A percentile compares a stretch with the other conserved stretches of the same genome.
Conservation (phyloP, 1,140 invertebrate genomes). For the Brachionus koreanus region DNA sequence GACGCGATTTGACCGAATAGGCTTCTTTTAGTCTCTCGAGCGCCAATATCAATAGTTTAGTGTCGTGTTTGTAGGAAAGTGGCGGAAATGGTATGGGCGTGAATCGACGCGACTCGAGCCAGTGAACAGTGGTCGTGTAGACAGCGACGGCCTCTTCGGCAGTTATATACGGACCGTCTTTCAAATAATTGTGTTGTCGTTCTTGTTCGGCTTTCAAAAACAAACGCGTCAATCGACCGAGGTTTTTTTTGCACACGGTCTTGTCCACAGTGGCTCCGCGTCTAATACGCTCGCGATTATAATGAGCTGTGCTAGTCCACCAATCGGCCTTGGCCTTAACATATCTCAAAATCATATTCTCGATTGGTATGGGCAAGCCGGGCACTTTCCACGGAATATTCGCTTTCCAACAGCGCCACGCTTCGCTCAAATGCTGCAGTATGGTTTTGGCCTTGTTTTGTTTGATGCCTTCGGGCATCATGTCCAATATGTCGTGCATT, state of each 20-base stretch:
- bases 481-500: conserved; percentile 99
- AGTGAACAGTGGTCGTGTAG: conserved; percentile 98
- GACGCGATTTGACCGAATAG: conserved; percentile 93
- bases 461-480: conserved; percentile 99
- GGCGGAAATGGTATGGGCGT: conserved; percentile 98
- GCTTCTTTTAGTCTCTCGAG: conserved; percentile 95
- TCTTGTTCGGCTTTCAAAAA: conserved; percentile 99
- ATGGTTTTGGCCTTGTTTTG: conserved; percentile 99
- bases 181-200: conserved; percentile 96
- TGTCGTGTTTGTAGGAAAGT: conserved; percentile 98
- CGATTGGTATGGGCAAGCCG: conserved; percentile 94
- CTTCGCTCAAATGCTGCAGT: conserved; percentile 95
- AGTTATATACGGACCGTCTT: conserved; percentile 97
- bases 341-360: conserved; percentile 99
- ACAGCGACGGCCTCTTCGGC: conserved; percentile 99
- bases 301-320: conserved; percentile 99
- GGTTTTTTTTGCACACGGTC: conserved; percentile 99
- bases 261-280: conserved; percentile 73
- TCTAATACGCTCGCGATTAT: conserved; percentile 83
- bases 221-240: conserved; percentile 87
- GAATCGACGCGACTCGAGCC: conserved; percentile 94
- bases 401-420: conserved; percentile 99
- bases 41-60: conserved; percentile 92
- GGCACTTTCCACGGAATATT: conserved; percentile 99
- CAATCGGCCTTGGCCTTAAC: conserved; percentile 99